Evolutionary conservation across 2,113 vertebrate genomes (phyloP).

Genomic region (Psilopogon haemacephalus): DNA sequence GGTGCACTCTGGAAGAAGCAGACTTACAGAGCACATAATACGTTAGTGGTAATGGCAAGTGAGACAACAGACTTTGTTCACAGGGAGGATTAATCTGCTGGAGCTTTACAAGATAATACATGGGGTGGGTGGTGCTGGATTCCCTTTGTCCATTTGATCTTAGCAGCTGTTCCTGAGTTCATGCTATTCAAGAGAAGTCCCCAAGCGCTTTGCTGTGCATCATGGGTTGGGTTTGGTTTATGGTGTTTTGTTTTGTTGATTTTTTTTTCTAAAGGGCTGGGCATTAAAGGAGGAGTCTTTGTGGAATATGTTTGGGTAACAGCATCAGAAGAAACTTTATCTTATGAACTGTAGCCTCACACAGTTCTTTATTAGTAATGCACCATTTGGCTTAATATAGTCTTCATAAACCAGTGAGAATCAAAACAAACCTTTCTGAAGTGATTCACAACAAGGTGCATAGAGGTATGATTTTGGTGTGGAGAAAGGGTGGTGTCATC

Average conservation of each 20-base stretch:
- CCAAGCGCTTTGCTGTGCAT: conserved; percentile 41
- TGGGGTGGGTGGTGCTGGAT: conserved; percentile 29
- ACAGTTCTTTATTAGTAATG: background rate
- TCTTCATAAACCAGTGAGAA: background rate
- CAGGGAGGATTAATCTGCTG: conserved; percentile 28
- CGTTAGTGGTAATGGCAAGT: background rate
- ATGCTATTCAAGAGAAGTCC: conserved; percentile 61
- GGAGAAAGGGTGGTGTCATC: background rate
- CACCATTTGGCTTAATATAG: background rate
- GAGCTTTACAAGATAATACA: conserved; percentile 61
- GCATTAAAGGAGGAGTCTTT: background rate
- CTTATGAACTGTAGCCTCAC: background rate
- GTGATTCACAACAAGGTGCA: background rate
- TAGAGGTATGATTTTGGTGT: conserved; percentile 4
- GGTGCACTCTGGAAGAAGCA: background rate
- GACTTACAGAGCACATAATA: background rate
- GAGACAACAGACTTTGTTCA: background rate
- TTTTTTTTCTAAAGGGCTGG: background rate
- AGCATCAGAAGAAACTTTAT: background rate
- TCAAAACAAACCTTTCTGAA: background rate
- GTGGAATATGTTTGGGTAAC: background rate
- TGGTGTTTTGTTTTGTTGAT: background rate
- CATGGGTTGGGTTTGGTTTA: background rate
- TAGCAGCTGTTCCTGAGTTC: conserved; percentile 73
- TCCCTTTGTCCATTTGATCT: conserved; percentile 70